phyloP scores from a whole-genome alignment of 2,113 vertebrate genomes.

The Aegypius monachus region DNA sequence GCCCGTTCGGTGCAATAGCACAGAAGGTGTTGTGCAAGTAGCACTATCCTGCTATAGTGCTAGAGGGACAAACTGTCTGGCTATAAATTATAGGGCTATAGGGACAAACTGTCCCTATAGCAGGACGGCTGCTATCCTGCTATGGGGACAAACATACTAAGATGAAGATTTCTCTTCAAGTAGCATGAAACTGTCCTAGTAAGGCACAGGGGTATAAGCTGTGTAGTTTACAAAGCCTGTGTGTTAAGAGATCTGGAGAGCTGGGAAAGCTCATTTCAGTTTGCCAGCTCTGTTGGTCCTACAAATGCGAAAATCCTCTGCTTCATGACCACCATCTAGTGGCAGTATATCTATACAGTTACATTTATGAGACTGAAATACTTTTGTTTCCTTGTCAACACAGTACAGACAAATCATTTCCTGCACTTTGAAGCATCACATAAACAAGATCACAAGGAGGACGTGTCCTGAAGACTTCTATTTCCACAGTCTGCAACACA shows the following conservation, averaged over 20 bases:
- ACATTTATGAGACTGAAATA: neutral
- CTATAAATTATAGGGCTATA: neutral
- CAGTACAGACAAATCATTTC: neutral
- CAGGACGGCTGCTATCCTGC: neutral
- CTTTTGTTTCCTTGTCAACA: neutral
- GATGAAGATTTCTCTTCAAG: neutral
- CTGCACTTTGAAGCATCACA: neutral
- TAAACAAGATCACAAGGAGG: neutral
- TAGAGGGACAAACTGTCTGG: no score
- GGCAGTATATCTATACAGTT: neutral
- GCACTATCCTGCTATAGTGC: neutral
- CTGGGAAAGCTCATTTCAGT: neutral
- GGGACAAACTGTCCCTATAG: neutral
- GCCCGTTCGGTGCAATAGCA: neutral
- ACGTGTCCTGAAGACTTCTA: neutral
- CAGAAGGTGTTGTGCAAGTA: neutral
- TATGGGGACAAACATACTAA: neutral
- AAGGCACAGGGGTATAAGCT: neutral
- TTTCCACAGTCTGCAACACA: neutral
- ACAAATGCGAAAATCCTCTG: neutral
- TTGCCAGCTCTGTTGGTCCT: no score
- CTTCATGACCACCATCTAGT: neutral
- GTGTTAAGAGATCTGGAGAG: neutral
- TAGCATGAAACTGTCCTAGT: neutral
- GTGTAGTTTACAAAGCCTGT: neutral